A percentile compares a stretch with the other conserved stretches of the same genome.
These are phyloP conservation scores for Tenualosa thibaudeaui DNA, from an alignment of 2,797 vertebrate species.

Conservation along the genomic window DNA sequence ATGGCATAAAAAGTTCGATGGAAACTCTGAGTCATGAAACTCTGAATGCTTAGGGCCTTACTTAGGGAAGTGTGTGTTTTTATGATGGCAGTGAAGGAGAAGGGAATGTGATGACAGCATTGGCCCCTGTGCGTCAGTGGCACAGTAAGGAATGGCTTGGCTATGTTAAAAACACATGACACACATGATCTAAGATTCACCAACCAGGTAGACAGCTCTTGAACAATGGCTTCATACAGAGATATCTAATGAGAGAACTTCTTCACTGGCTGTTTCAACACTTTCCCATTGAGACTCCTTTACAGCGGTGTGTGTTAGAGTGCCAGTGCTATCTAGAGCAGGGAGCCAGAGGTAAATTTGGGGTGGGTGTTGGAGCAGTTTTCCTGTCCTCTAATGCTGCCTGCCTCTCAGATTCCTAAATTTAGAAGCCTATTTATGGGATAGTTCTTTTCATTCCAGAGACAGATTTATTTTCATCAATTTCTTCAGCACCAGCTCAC, in stretches of 20 bases:
- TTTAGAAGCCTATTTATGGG: constrained; percentile 11
- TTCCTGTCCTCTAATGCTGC: neutral
- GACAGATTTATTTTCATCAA: neutral
- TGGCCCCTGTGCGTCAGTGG: neutral
- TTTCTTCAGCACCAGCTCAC: neutral
- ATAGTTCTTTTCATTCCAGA: neutral
- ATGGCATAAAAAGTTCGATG: no score
- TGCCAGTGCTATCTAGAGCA: neutral
- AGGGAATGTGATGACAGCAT: neutral
- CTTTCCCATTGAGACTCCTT: neutral
- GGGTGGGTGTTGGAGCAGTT: neutral
- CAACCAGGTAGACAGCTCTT: neutral
- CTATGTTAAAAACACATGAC: neutral
- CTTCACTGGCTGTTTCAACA: neutral
- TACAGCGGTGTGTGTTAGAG: neutral
- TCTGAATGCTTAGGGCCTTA: neutral
- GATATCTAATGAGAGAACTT: neutral
- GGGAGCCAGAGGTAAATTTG: constrained; percentile 18
- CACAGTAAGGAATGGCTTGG: neutral
- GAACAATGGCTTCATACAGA: neutral
- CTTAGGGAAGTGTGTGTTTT: neutral
- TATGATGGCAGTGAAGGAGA: neutral
- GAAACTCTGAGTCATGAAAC: no score
- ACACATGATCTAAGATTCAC: neutral
- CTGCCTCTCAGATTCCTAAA: neutral